Base-by-base conservation (phyloP, 2,113 vertebrate species). In the Tragelaphus buxtoni region DNA sequence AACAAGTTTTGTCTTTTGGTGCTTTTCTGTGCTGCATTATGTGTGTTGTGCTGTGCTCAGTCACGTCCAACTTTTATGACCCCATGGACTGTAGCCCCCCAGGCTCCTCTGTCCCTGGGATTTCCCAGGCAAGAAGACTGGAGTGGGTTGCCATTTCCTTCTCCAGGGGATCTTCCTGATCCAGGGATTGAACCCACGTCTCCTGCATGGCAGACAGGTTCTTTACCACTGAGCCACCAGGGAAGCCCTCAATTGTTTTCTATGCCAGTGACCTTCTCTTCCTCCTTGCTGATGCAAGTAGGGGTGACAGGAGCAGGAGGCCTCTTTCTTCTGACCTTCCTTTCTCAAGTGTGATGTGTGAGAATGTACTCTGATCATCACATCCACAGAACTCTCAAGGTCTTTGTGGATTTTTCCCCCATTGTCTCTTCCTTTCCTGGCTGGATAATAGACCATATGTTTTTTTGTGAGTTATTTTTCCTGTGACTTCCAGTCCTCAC, bases 381-480 rank as follows among this genome's bases (percentile, higher is more conserved):
- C 18, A 74, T 60, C 17, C 53, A 76, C 5, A 81, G 58, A 96
- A 79, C 22, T 74, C 53, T 94, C 56, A 95, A 72, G 8, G 11
- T 92, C 90, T 88, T 20, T 76, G 16, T 90, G 39, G 74, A 60
- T 72, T 77, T 82, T 88, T 12, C 56, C 22, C 22, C 42, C 56
- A 32, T 76, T 72, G 26, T 80, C 26, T 10, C 10, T 94, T 94
- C 94, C 72, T 96, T 97, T 95, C 65, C 55, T 94, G 86, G 58
- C 26, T 84, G 49, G 32, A 74, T 87, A 88, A 79, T 82, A 90
- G 39, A 53, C 83, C n/a, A 42, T 35, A 55, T 35, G 7, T 82
- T 96, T 55, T 90, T 95, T 82, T 86, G 74, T 65, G 55, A 74
- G 45, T 32, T 88, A 22, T 72, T 65, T 95, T 94, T 94, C 55